Evolutionary conservation across 1,140 invertebrate species (phyloP).

Genomic region (Paracyclopina nana): DNA sequence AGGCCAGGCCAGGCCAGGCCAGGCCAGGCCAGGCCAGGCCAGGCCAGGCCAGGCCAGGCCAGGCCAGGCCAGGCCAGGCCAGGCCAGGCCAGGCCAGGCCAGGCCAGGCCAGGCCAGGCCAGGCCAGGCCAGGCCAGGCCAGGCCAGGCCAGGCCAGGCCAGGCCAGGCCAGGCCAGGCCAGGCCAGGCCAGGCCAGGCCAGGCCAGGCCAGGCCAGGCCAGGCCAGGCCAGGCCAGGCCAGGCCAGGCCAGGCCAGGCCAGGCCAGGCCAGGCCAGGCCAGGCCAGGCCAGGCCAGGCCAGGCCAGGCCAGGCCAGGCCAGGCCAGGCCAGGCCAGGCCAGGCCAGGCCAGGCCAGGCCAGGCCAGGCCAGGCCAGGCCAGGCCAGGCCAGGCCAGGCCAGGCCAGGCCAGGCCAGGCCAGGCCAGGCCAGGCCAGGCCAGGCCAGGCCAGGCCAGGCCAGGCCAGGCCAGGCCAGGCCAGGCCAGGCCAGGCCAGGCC

Average conservation of each 20-base stretch:
- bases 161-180: constrained; percentile 19
- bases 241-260: constrained; percentile 20
- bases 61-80: constrained; percentile 19
- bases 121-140: constrained; percentile 18
- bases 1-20: constrained; percentile 19
- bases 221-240: constrained; percentile 21
- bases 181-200: constrained; percentile 22
- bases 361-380: constrained; percentile 18
- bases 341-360: constrained; percentile 20
- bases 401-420: constrained; percentile 20
- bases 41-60: constrained; percentile 15
- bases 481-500: constrained; percentile 18
- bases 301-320: constrained; percentile 21
- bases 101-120: constrained; percentile 18
- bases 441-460: constrained; percentile 20
- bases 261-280: constrained; percentile 19
- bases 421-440: constrained; percentile 20
- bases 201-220: constrained; percentile 22
- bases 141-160: constrained; percentile 21
- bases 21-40: constrained; percentile 20
- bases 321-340: constrained; percentile 21
- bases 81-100: constrained; percentile 20
- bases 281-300: constrained; percentile 20
- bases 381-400: constrained; percentile 19
- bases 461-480: constrained; percentile 20